These are phyloP conservation scores for Macrosteles quadrilineatus DNA, from an alignment of 1,140 invertebrate genomes.

Conservation along the genomic window DNA sequence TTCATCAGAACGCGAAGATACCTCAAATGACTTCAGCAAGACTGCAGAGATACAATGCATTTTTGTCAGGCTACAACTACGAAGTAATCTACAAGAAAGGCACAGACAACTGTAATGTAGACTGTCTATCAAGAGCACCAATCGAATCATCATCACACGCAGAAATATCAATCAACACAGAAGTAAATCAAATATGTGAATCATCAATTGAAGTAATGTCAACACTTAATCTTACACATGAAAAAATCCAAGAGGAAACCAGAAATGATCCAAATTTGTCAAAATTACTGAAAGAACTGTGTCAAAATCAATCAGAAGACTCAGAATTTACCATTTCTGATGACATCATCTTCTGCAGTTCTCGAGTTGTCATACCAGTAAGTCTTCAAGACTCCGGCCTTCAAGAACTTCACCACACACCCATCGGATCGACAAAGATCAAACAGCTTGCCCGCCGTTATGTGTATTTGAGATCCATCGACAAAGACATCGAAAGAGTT, in stretches of 20 bases:
- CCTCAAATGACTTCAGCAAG: conserved; percentile 43
- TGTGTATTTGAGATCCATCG: conserved; percentile 42
- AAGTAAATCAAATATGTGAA: background rate
- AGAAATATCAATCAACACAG: background rate
- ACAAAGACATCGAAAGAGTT: conserved; percentile 44
- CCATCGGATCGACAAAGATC: conserved; percentile 45
- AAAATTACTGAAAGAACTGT: too few species aligned
- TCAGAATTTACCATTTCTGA: conserved; percentile 13
- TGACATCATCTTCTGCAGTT: conserved; percentile 33
- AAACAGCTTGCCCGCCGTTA: conserved; percentile 43
- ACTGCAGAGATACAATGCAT: conserved; percentile 47
- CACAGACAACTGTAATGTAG: background rate
- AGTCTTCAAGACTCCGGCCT: conserved; percentile 25
- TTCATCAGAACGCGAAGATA: conserved; percentile 43
- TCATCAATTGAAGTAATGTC: background rate
- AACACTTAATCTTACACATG: background rate
- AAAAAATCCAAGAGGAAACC: conserved; percentile 2
- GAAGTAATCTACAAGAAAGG: background rate
- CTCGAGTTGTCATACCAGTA: conserved; percentile 34
- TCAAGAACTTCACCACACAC: conserved; percentile 38
- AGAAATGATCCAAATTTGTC: conserved; percentile 23
- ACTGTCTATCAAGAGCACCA: conserved; percentile 5
- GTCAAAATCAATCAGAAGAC: background rate
- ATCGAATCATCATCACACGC: background rate
- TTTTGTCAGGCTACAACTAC: conserved; percentile 41